phyloP scores from a whole-genome alignment of 2,797 vertebrate genomes.

The Thamnophis elegans region DNA sequence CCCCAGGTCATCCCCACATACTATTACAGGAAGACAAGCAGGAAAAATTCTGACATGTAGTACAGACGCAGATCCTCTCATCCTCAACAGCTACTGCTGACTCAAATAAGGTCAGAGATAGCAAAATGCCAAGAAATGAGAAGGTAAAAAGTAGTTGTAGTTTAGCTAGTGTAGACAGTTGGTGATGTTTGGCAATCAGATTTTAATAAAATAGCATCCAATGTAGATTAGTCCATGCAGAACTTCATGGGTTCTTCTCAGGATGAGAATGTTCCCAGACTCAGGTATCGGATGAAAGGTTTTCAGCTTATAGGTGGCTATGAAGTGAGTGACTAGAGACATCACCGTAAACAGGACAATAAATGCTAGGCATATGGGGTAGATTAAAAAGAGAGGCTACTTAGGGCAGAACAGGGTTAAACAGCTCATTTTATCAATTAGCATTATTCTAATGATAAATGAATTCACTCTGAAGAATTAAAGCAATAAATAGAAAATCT shows the following conservation, averaged over 20 bases:
- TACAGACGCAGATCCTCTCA: not conserved
- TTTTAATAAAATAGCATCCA: not conserved
- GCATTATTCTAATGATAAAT: not conserved
- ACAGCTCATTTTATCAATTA: not conserved
- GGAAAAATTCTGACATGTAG: not conserved
- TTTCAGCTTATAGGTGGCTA: not conserved
- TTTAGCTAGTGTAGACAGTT: not conserved
- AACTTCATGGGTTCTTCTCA: not conserved
- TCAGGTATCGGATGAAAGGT: not conserved
- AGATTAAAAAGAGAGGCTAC: not conserved
- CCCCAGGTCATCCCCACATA: not conserved
- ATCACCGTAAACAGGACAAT: not conserved
- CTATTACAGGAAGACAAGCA: not conserved
- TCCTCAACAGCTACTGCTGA: not conserved
- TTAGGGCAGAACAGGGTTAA: not conserved
- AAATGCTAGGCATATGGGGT: not conserved
- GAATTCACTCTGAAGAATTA: not conserved
- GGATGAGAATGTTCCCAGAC: not conserved
- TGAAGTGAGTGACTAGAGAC: not conserved
- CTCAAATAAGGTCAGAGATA: not conserved
- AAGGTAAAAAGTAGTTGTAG: not conserved
- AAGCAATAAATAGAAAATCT: not conserved
- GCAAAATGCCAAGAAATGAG: not conserved
- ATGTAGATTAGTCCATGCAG: not conserved
- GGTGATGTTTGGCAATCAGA: not conserved